Evolutionary conservation across 2,797 vertebrate genomes (phyloP), one percentile per base, ranked within the genome.

Genomic region (Fringilla coelebs): DNA sequence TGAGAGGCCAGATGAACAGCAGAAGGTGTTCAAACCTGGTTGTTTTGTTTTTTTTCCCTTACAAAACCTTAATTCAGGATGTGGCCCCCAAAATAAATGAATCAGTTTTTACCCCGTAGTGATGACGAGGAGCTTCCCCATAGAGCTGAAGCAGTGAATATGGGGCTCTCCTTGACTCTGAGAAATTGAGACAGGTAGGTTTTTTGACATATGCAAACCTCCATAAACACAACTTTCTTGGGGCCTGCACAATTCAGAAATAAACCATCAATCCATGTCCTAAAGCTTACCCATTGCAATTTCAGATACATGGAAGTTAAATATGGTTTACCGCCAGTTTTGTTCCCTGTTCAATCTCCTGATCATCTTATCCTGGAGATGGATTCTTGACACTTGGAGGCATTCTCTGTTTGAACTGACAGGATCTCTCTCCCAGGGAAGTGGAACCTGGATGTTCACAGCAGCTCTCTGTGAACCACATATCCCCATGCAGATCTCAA

Each of bases 11-110:
- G 19, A n/a, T 5, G 7, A 43, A 29, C 12, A 43, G 6, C 0
- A 65, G 17, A 7, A 61, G 17, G 2, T 68, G 10, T 36, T 71
- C 11, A 74, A 76, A 51, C 4, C 4, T 58, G n/a, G 4, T 29
- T 9, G 7, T 5, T 45, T 76, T 43, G 18, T 2, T 13, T 65
- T 28, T 11, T 1, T 5, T 15, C 2, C 2, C 4, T 76, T 62
- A 7, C 4, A 29, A 9, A 52, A 46, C 7, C 84, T 72, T 5
- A 31, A 4, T 52, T 83, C 15, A 54, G 17, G 52, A 20, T 25
- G 25, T 17, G 5, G 17, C 1, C 10, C 2, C 0, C 48, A 46
- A 74, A 48, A 31, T 9, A 51, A 51, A 40, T 7, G 7, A 49
- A 17, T 15, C 9, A 3, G 6, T 36, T 89, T 89, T 77, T 48